Conservation (phyloP, 2,797 vertebrate genomes). For the Eurystomus glaucurus region DNA sequence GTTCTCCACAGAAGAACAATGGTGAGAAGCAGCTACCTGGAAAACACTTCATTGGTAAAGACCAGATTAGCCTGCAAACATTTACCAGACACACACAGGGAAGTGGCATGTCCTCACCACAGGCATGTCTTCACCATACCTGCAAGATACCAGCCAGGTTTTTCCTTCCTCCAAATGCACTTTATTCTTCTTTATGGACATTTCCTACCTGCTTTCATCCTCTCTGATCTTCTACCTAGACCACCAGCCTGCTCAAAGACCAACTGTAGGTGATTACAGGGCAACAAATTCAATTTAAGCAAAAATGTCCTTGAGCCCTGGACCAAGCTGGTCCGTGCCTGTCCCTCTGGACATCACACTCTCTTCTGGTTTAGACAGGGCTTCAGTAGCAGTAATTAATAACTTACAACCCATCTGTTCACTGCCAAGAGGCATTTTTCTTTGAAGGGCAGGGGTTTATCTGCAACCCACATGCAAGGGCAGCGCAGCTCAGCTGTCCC, state of each 20-base stretch:
- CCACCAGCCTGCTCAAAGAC: neutral
- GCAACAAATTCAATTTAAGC: neutral
- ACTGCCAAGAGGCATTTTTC: neutral
- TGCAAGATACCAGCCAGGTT: neutral
- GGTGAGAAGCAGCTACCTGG: neutral
- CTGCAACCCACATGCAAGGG: fast-evolving
- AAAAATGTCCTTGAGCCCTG: neutral
- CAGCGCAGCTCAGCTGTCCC: neutral
- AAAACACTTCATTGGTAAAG: neutral
- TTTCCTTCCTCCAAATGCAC: neutral
- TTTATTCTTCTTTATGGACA: neutral
- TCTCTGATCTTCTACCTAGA: neutral
- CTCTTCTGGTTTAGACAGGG: neutral
- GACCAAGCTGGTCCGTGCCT: neutral
- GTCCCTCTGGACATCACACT: neutral
- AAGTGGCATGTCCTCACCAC: neutral
- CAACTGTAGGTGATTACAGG: neutral
- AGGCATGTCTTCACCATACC: neutral
- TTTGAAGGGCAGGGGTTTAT: neutral
- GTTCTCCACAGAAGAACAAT: fast-evolving
- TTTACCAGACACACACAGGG: neutral
- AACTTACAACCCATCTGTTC: neutral
- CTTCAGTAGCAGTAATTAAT: neutral
- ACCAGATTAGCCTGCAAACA: neutral
- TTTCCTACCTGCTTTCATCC: neutral